Evolutionary conservation across 2,888 invertebrate species (phyloP).

Genomic region (Laspeyria flexula): DNA sequence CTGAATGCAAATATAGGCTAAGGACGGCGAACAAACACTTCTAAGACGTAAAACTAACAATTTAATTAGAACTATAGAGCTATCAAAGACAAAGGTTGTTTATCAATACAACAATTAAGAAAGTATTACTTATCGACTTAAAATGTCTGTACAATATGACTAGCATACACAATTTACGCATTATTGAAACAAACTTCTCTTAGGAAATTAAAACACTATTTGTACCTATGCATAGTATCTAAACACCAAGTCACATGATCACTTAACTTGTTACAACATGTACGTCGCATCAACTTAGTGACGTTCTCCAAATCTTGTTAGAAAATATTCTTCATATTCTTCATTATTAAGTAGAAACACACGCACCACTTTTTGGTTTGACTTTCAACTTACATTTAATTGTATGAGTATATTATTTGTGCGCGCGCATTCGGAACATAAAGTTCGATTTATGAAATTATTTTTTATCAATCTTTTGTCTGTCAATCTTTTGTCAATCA

Average conservation of each 20-base stretch:
- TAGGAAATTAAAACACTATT: constrained; percentile 72
- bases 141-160: constrained; percentile 81
- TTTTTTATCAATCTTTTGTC: too few species aligned
- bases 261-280: constrained; percentile 25
- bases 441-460: too few species aligned
- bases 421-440: too few species aligned
- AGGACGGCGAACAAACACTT: constrained; percentile 1
- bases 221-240: constrained; percentile 67
- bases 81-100: constrained; percentile 44
- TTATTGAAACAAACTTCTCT: constrained; percentile 62
- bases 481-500: too few species aligned
- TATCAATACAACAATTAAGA: constrained; percentile 71
- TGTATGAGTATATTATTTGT: too few species aligned
- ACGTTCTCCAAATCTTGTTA: constrained; percentile 20
- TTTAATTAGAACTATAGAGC: constrained; percentile 25
- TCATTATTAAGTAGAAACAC: constrained; percentile 26
- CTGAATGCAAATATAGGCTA: neutral
- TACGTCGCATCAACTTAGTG: constrained; percentile 20
- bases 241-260: constrained; percentile 41
- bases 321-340: constrained; percentile 8
- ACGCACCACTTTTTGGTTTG: constrained; percentile 9
- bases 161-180: constrained; percentile 77
- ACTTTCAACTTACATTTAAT: neutral
- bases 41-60: neutral
- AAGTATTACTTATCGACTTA: constrained; percentile 66